Evolutionary conservation across 2,888 invertebrate species (phyloP).

Genomic region (Alsophila aescularia): DNA sequence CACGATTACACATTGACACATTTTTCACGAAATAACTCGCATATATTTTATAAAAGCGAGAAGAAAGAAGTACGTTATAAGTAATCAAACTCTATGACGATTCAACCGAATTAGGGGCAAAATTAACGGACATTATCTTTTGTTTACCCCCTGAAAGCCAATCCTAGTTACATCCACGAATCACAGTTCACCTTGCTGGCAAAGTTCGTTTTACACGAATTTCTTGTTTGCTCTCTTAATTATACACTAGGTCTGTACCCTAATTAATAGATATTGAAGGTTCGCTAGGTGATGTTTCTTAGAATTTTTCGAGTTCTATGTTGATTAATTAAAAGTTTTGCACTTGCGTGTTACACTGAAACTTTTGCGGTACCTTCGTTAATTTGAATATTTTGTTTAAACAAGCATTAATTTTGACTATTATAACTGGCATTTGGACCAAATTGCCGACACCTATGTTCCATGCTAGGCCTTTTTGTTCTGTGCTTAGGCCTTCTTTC

Average conservation of each 20-base stretch:
- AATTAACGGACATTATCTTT: no score
- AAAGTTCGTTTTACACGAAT: conserved; percentile 62
- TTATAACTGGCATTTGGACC: no score
- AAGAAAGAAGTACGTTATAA: no score
- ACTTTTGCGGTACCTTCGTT: conserved; percentile 7
- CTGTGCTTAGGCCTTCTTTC: no score
- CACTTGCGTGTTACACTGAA: conserved; percentile 11
- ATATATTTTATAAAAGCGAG: no score
- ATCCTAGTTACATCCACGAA: conserved; percentile 3
- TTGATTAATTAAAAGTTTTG: conserved; percentile 23
- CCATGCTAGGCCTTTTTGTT: no score
- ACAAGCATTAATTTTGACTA: not conserved
- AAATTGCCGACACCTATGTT: no score
- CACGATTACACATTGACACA: no score
- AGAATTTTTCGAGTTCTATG: conserved; percentile 26
- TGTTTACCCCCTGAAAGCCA: not conserved
- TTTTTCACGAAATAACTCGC: no score
- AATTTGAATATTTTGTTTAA: not conserved
- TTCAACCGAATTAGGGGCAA: no score
- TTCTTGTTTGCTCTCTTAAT: conserved; percentile 60
- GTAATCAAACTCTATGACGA: no score
- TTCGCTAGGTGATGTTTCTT: conserved; percentile 25
- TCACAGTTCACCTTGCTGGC: conserved; percentile 59
- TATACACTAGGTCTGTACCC: no score
- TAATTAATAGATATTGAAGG: conserved; percentile 47